phyloP scores from a whole-genome alignment of 1,140 invertebrate genomes.

The Megalopta genalis region DNA sequence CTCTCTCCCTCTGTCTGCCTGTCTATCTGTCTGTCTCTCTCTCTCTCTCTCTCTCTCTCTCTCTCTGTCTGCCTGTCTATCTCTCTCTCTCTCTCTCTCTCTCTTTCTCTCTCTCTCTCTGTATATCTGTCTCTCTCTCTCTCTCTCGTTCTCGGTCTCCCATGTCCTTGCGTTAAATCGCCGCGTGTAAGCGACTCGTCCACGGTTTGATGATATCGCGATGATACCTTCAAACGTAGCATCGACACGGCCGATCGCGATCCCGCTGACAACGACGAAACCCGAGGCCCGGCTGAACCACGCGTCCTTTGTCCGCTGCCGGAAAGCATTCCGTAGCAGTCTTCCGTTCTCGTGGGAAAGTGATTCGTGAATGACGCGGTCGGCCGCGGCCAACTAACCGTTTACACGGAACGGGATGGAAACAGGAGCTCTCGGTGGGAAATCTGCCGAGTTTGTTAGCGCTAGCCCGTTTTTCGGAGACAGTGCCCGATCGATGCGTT shows the following conservation, averaged over 20 bases:
- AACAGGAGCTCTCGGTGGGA: neutral
- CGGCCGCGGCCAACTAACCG: neutral
- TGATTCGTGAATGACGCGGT: slow-evolving; percentile 26
- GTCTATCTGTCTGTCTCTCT: no score
- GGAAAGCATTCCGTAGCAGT: slow-evolving; percentile 54
- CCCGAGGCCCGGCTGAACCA: slow-evolving; percentile 26
- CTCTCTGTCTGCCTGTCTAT: no score
- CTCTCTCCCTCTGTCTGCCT: no score
- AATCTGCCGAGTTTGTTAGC: neutral
- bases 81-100: neutral
- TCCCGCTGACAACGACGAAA: slow-evolving; percentile 56
- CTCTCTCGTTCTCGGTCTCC: neutral
- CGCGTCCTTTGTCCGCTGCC: slow-evolving; percentile 57
- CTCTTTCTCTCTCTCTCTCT: no score
- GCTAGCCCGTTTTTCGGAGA: neutral
- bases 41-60: no score
- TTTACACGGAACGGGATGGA: neutral
- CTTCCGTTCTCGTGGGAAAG: slow-evolving; percentile 55
- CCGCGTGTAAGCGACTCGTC: slow-evolving; percentile 1
- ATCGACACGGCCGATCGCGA: slow-evolving; percentile 25
- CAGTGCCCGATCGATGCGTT: no score
- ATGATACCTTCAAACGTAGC: neutral
- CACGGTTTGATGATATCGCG: slow-evolving; percentile 11
- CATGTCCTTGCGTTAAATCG: neutral
- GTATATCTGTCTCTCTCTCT: no score